phyloP scores from a whole-genome alignment of 2,797 vertebrate genomes.

The Dipus sagitta region DNA sequence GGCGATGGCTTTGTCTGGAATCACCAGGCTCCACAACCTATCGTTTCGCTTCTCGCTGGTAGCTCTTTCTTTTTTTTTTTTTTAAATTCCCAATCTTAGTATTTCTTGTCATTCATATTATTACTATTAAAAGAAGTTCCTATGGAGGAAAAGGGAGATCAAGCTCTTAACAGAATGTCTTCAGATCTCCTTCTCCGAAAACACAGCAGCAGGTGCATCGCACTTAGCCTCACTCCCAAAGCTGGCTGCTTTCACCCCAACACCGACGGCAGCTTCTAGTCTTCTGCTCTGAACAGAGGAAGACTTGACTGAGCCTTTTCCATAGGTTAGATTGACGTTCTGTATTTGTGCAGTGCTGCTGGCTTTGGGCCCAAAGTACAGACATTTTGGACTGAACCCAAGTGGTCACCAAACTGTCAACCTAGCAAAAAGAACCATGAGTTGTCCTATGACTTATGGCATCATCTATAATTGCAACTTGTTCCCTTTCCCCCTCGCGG shows the following conservation, averaged over 20 bases:
- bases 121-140: slow-evolving; percentile 81
- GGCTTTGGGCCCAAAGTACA: slow-evolving; percentile 75
- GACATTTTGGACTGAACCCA: background rate
- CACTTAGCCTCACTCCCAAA: slow-evolving; percentile 50
- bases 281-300: slow-evolving; percentile 18
- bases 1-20: slow-evolving; percentile 87
- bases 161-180: slow-evolving; percentile 77
- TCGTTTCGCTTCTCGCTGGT: slow-evolving; percentile 84
- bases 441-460: slow-evolving; percentile 26
- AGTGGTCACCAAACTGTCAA: slow-evolving; percentile 9
- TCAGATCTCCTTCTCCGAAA: slow-evolving; percentile 67
- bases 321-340: slow-evolving; percentile 34
- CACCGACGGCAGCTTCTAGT: background rate
- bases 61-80: too few relatives aligned
- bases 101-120: slow-evolving; percentile 64
- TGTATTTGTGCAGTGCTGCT: slow-evolving; percentile 60
- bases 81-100: slow-evolving; percentile 73
- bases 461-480: slow-evolving; percentile 20
- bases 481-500: slow-evolving; percentile 57
- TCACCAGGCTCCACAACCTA: slow-evolving; percentile 86
- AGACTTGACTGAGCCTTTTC: background rate
- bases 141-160: slow-evolving; percentile 64
- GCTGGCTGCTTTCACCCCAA: slow-evolving; percentile 50
- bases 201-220: slow-evolving; percentile 75
- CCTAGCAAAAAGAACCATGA: background rate